phyloP scores from a whole-genome alignment of 2,888 invertebrate species.

The Euproctis similis region DNA sequence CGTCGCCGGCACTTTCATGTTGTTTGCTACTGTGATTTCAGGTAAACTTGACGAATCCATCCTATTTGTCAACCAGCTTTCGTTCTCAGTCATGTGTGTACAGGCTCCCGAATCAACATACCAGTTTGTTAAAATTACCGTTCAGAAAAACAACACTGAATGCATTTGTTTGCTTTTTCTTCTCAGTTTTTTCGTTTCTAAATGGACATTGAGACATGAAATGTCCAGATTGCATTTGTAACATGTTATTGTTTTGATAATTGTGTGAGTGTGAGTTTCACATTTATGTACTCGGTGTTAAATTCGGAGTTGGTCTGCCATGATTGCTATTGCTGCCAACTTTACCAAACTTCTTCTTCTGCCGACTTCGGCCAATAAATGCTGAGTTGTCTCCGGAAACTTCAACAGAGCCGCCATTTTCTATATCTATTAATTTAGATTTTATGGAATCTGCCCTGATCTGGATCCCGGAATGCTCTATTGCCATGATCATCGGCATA shows the following conservation, averaged over 20 bases:
- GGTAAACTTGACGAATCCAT: conserved; percentile 1
- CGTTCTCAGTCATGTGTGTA: conserved; percentile 12
- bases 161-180: conserved; percentile 3
- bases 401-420: conserved; percentile 1
- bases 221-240: conserved; percentile 4
- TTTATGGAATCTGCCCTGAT: conserved; percentile 5
- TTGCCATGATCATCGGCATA: conserved; percentile 9
- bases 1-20: no score
- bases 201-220: no score
- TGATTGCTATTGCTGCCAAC: no score
- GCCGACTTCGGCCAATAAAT: not conserved
- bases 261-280: conserved; percentile 2
- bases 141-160: conserved; percentile 17
- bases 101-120: conserved; percentile 18
- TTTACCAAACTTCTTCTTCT: no score
- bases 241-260: no score
- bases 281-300: not conserved
- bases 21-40: no score
- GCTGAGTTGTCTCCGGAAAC: not conserved
- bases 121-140: conserved; percentile 15
- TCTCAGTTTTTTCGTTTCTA: conserved; percentile 1
- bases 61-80: conserved; percentile 9
- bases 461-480: conserved; percentile 7
- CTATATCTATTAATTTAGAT: conserved; percentile 1
- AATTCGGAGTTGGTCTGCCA: not conserved